A percentile compares a stretch with the other conserved stretches of the same genome.
These are phyloP conservation scores for Drosophila fuyamai DNA, from an alignment of 1,140 invertebrate species.

Conservation along the genomic window DNA sequence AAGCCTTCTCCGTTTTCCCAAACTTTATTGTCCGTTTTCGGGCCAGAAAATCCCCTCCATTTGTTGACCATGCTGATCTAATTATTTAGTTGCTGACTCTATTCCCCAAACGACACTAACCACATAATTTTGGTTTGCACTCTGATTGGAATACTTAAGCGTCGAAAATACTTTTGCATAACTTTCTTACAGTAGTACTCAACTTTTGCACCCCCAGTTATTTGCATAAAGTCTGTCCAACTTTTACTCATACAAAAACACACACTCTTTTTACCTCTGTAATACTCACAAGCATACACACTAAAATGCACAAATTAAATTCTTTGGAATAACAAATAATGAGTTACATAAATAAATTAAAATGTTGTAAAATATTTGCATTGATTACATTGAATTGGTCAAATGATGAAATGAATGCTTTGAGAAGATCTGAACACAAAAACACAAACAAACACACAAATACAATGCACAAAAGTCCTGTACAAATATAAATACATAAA, in stretches of 20 bases:
- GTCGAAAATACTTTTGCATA: constrained; percentile 46
- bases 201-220: constrained; percentile 57
- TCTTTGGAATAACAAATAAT: constrained; percentile 28
- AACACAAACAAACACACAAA: constrained; percentile 25
- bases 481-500: constrained; percentile 26
- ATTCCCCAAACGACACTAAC: constrained; percentile 12
- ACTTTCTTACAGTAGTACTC: constrained; percentile 54
- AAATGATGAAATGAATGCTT: constrained; percentile 44
- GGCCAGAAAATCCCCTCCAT: constrained; percentile 3
- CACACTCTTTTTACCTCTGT: constrained; percentile 11
- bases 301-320: constrained; percentile 21
- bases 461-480: constrained; percentile 11
- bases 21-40: neutral
- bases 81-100: constrained; percentile 24
- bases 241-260: constrained; percentile 24
- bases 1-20: neutral
- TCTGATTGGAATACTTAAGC: constrained; percentile 45
- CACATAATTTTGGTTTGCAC: constrained; percentile 62
- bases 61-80: constrained; percentile 30
- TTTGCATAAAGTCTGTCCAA: constrained; percentile 49
- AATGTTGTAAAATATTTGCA: constrained; percentile 54
- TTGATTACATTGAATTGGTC: constrained; percentile 63
- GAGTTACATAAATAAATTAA: constrained; percentile 34
- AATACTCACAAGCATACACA: constrained; percentile 19
- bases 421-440: constrained; percentile 37